These are phyloP conservation scores for Platorchestia sp. DNA, from an alignment of 1,140 invertebrate genomes.

Conservation along the genomic window DNA sequence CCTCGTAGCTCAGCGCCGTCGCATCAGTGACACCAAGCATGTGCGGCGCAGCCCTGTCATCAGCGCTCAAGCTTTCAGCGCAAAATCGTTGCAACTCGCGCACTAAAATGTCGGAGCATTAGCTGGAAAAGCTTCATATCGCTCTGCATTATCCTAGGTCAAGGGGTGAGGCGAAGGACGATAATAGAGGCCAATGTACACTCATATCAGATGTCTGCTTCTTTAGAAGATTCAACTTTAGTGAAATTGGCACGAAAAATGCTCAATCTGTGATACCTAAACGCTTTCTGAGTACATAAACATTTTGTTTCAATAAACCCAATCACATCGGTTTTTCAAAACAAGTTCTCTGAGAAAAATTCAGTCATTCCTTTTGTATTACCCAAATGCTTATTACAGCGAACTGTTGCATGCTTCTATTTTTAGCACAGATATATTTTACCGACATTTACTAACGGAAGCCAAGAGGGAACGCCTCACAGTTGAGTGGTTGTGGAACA, in stretches of 20 bases:
- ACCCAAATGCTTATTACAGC: too few species aligned
- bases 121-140: not conserved
- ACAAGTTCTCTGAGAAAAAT: too few species aligned
- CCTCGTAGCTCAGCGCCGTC: not conserved
- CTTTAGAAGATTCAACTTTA: not conserved
- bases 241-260: too few species aligned
- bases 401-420: too few species aligned
- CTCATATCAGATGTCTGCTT: not conserved
- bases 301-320: too few species aligned
- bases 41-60: not conserved
- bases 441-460: too few species aligned
- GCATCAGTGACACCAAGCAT: not conserved
- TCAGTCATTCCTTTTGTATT: too few species aligned
- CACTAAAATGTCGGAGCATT: not conserved
- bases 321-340: too few species aligned
- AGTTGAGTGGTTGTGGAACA: not conserved
- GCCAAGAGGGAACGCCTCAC: not conserved
- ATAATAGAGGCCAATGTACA: not conserved
- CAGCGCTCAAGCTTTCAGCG: not conserved
- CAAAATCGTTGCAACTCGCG: not conserved
- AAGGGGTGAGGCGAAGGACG: not conserved
- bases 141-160: not conserved
- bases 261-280: too few species aligned
- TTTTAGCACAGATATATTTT: too few species aligned
- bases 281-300: too few species aligned